Evolutionary conservation across 2,113 vertebrate species (phyloP).

Genomic region (Mellivora capensis): DNA sequence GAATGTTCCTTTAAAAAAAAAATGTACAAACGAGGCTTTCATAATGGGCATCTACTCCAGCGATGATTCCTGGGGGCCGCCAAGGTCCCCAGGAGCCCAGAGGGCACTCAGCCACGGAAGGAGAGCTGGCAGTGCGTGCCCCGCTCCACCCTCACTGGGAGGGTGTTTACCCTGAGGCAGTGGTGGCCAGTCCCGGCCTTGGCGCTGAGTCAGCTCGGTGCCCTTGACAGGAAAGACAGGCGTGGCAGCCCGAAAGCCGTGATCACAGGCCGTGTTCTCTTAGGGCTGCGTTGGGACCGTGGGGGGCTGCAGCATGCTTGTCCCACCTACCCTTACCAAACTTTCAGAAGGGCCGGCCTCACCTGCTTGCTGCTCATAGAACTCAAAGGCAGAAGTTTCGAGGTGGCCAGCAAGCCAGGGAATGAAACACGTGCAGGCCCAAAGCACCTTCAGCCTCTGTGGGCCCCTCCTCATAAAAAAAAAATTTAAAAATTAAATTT

Average conservation of each 20-base stretch:
- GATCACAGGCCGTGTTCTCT: not conserved
- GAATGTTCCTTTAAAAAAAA: not conserved
- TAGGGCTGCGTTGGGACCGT: accelerated
- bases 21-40: not conserved
- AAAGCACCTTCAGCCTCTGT: not conserved
- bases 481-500: not conserved
- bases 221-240: not conserved
- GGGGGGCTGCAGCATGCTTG: not conserved
- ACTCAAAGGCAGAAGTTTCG: not conserved
- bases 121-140: not conserved
- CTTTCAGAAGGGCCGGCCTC: not conserved
- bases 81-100: not conserved
- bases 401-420: not conserved
- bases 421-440: accelerated
- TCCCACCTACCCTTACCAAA: not conserved
- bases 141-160: not conserved
- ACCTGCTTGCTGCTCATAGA: not conserved
- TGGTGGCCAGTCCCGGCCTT: not conserved
- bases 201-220: accelerated
- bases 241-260: not conserved
- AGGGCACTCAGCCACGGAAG: not conserved
- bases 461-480: not conserved
- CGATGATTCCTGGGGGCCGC: not conserved
- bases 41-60: not conserved
- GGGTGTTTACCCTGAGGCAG: not conserved